phyloP scores from a whole-genome alignment of 2,113 vertebrate species.

The Lichenostomus cassidix region DNA sequence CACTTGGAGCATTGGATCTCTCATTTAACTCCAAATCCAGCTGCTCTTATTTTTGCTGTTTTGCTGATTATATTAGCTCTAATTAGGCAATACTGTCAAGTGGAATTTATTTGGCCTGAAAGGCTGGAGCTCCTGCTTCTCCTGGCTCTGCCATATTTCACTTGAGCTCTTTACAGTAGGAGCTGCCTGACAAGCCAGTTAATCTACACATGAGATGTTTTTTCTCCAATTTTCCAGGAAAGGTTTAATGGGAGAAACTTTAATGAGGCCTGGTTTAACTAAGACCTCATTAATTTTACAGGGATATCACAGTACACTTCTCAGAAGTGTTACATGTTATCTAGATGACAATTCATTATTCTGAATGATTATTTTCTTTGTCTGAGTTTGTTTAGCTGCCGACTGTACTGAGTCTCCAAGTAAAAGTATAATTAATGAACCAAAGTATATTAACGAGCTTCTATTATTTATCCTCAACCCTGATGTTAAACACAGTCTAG shows the following conservation, averaged over 20 bases:
- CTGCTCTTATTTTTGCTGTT: background rate
- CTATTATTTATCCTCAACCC: background rate
- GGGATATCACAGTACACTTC: background rate
- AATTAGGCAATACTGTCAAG: background rate
- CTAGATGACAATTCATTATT: background rate
- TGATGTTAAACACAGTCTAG: background rate
- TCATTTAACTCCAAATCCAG: background rate
- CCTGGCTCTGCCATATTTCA: background rate
- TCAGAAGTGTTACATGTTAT: slow-evolving; percentile 23
- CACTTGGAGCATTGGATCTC: background rate
- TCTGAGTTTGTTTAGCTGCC: slow-evolving; percentile 11
- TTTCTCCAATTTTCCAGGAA: slow-evolving; percentile 27
- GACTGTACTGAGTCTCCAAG: background rate
- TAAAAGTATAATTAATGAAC: background rate
- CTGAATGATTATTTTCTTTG: background rate
- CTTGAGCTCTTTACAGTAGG: slow-evolving; percentile 40
- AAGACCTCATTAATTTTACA: slow-evolving; percentile 37
- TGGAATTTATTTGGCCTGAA: background rate
- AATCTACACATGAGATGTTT: slow-evolving; percentile 24
- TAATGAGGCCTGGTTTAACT: slow-evolving; percentile 39
- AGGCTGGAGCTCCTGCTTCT: slow-evolving; percentile 5
- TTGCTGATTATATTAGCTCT: slow-evolving; percentile 1
- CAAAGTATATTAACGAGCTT: background rate
- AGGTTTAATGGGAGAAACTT: slow-evolving; percentile 32
- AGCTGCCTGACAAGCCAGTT: slow-evolving; percentile 32